Evolutionary conservation across 2,888 invertebrate species (phyloP), one percentile per base, ranked within the genome.

Genomic region (Patella caerulea): DNA sequence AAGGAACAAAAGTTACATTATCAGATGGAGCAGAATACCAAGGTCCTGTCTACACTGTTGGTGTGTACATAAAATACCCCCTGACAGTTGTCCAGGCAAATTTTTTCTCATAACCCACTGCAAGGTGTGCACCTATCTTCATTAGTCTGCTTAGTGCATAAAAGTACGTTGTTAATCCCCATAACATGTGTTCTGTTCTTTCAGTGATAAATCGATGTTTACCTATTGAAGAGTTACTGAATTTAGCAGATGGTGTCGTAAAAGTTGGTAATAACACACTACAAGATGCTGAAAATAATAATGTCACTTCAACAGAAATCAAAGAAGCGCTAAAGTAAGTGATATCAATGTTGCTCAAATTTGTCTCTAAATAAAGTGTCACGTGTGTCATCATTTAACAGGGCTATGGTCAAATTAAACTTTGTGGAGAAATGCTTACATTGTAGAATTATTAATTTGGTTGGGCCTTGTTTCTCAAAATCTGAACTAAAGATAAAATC

Each of bases 191-290:
- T 24, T 77, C 1, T 71, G 3, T 34, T 69, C 45, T 82, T 85
- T 34, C 92, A 93, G 93, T 94, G 83, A 87, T 93, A 70, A 91
- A 93, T 71, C 91, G 94, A 78, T 94, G 94, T 86, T 89, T 94
- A 79, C 94, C 94, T 24, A 74, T 79, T 15, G 56, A 75, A 19
- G 55, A 56, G 19, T 56, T 81, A 29, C 29, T 78, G 5, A 59
- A 75, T 65, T 12, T 76, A 54, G 71, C 52, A 12, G 59, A 54
- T 75, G 45, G 71, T 74, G 73, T 71, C 15, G 72, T 72, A 7
- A 17, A 69, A 83, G 15, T 76, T 84, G 11, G 65, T 65, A 24
- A 75, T 29, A 3, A 52, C 73, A 65, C 55, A 74, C 7, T 88
- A 4, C 76, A 78, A 74, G 85, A 87, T 81, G 83, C 81, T 71